phyloP scores from a whole-genome alignment of 2,888 invertebrate genomes.

The Alviniconcha strummeri region DNA sequence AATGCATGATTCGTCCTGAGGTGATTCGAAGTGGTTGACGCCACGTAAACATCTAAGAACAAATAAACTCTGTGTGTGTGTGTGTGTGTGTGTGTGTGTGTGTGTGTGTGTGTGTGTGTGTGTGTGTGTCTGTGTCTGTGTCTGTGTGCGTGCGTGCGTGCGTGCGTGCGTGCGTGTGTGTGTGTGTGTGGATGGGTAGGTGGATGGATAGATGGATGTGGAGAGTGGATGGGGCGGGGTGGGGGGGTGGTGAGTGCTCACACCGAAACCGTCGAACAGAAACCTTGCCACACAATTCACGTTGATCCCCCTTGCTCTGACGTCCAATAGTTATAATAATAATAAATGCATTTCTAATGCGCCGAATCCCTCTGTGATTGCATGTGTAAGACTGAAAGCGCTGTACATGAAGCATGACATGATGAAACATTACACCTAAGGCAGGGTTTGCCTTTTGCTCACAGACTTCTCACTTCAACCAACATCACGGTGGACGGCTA shows the following conservation, averaged over 20 bases:
- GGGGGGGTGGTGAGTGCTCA: too few relatives aligned
- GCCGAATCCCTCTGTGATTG: not conserved
- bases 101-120: not conserved
- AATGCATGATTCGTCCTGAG: not conserved
- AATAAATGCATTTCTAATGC: too few relatives aligned
- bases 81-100: conserved; percentile 13
- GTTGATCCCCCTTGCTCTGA: too few relatives aligned
- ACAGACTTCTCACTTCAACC: conserved; percentile 10
- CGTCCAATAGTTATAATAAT: too few relatives aligned
- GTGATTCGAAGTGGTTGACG: too few relatives aligned
- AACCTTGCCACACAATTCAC: too few relatives aligned
- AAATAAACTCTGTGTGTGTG: not conserved
- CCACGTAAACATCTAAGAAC: too few relatives aligned
- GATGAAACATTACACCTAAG: too few relatives aligned
- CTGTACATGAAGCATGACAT: not conserved
- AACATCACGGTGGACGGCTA: conserved; percentile 21
- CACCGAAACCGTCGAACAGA: too few relatives aligned
- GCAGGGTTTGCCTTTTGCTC: not conserved
- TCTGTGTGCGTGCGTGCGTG: not conserved
- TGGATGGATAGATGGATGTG: too few relatives aligned
- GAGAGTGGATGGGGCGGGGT: too few relatives aligned
- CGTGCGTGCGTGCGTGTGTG: not conserved
- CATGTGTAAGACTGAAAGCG: not conserved
- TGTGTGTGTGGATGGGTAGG: not conserved
- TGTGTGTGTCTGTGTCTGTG: not conserved